Evolutionary conservation across 2,888 invertebrate genomes (phyloP).

Genomic region (Dicyrtomina minuta): DNA sequence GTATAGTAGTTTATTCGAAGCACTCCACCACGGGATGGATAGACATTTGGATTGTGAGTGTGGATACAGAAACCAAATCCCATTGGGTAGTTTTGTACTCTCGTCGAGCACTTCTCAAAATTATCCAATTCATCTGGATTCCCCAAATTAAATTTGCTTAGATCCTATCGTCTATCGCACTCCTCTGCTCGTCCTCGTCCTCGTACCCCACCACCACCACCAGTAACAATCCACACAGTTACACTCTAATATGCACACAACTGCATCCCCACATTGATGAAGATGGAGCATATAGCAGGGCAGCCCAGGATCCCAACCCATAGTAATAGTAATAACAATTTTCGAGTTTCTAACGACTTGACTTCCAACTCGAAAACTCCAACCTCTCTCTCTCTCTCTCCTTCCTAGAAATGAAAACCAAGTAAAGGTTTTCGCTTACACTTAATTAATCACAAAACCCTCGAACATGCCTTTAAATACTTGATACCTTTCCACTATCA

Average conservation of each 20-base stretch:
- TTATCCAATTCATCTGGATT: constrained; percentile 52
- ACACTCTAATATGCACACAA: no score
- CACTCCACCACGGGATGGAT: no score
- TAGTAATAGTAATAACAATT: constrained; percentile 31
- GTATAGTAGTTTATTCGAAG: no score
- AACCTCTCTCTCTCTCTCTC: background rate
- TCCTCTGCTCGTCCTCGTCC: background rate
- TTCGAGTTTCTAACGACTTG: constrained; percentile 28
- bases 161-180: constrained; percentile 4
- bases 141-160: constrained; percentile 49
- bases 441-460: constrained; percentile 19
- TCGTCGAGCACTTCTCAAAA: constrained; percentile 43
- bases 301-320: no score
- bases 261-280: background rate
- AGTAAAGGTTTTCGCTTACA: constrained; percentile 8
- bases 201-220: constrained; percentile 8
- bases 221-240: background rate
- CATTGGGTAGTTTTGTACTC: constrained; percentile 29
- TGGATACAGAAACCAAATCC: constrained; percentile 20
- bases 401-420: background rate
- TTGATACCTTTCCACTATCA: constrained; percentile 9
- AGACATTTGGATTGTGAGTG: background rate
- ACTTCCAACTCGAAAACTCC: constrained; percentile 12
- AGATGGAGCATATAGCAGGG: background rate
- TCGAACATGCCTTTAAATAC: background rate